Evolutionary conservation across 2,888 invertebrate species (phyloP).

Genomic region (Muschampia plurimacula): DNA sequence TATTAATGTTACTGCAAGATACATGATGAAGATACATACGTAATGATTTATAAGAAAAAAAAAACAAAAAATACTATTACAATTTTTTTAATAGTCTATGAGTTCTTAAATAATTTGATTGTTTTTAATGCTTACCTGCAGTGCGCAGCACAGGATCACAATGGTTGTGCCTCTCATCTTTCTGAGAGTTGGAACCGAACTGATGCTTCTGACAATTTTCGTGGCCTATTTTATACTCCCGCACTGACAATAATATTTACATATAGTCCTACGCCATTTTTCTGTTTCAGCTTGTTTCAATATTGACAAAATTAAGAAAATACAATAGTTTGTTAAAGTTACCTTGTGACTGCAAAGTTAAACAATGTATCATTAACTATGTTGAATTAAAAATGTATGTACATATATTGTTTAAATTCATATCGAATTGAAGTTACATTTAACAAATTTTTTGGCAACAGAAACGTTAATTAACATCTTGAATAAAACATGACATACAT

Average conservation of each 20-base stretch:
- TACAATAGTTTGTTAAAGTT: constrained; percentile 52
- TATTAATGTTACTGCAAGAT: too few relatives aligned
- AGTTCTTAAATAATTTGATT: background rate
- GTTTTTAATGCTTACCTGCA: constrained; percentile 67
- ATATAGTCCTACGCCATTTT: constrained; percentile 45
- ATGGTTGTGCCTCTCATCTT: constrained; percentile 77
- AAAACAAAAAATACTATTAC: too few relatives aligned
- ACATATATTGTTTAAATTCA: background rate
- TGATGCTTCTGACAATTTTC: constrained; percentile 56
- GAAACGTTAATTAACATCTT: too few relatives aligned
- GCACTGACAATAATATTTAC: constrained; percentile 46
- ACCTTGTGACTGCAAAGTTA: constrained; percentile 49
- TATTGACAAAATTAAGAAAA: constrained; percentile 58
- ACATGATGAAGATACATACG: too few relatives aligned
- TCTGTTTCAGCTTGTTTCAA: constrained; percentile 50
- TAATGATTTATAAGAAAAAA: too few relatives aligned
- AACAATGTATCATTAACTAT: constrained; percentile 67
- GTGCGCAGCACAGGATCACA: constrained; percentile 78
- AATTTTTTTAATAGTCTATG: background rate
- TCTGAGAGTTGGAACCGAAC: constrained; percentile 76
- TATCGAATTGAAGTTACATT: background rate
- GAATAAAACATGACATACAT: too few relatives aligned
- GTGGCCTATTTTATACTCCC: constrained; percentile 67
- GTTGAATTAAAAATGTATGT: constrained; percentile 40
- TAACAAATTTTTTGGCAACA: too few relatives aligned